Conservation (phyloP, 2,113 vertebrate species). For the Calidris pygmaea region DNA sequence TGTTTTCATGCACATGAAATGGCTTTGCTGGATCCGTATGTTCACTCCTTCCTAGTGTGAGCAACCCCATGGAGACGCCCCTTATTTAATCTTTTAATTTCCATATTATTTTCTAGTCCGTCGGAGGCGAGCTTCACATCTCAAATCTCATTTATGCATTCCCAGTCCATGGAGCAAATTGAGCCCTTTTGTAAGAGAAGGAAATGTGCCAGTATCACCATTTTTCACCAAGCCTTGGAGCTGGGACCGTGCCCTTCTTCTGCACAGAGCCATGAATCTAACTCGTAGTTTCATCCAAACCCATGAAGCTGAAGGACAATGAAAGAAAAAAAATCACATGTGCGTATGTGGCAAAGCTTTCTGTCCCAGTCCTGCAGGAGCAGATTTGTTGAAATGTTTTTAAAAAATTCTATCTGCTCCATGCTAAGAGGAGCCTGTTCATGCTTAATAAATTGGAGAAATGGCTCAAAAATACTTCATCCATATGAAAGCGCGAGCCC, state of each 20-base stretch:
- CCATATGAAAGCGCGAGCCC: constrained; percentile 29
- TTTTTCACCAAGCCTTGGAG: constrained; percentile 3
- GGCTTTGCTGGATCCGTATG: neutral
- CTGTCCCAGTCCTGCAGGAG: neutral
- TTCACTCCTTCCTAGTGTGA: neutral
- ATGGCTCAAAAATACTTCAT: constrained; percentile 53
- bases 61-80: neutral
- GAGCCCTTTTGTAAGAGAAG: constrained; percentile 14
- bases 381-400: constrained; percentile 62
- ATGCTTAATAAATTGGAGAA: constrained; percentile 57
- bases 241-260: constrained; percentile 7
- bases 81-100: constrained; percentile 3
- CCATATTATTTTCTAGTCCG: neutral
- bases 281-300: neutral
- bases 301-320: neutral
- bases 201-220: constrained; percentile 23
- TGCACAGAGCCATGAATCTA: neutral
- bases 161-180: neutral
- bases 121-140: neutral
- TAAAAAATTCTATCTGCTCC: neutral
- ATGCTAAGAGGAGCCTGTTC: constrained; percentile 38
- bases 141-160: neutral
- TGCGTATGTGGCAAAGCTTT: neutral
- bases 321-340: neutral
- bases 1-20: neutral